Conservation (phyloP, 2,113 vertebrate genomes). For the Morone saxatilis region DNA sequence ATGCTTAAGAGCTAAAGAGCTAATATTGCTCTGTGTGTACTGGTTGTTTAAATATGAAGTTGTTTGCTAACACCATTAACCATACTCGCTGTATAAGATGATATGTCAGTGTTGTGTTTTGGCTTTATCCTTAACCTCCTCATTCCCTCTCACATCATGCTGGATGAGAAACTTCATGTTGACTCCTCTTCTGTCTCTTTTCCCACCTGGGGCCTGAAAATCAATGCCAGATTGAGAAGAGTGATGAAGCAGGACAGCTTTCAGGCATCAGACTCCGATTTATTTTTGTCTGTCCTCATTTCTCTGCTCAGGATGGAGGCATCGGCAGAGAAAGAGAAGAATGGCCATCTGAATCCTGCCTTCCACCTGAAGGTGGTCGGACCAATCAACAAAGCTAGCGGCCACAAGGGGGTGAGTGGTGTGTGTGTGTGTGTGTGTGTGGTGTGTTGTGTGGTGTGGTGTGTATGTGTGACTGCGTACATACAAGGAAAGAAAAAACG, state of each 20-base stretch:
- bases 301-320: slow-evolving; percentile 68
- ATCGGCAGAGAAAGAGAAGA: slow-evolving; percentile 77
- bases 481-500: neutral
- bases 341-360: slow-evolving; percentile 83
- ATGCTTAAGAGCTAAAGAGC: too few relatives aligned
- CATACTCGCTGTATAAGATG: too few relatives aligned
- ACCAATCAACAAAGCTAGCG: slow-evolving; percentile 75
- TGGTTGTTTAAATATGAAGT: neutral
- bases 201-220: slow-evolving; percentile 18
- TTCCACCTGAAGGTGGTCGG: slow-evolving; percentile 86
- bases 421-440: neutral
- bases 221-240: slow-evolving; percentile 23
- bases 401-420: slow-evolving; percentile 80
- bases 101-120: neutral
- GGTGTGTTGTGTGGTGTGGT: slow-evolving; percentile 7
- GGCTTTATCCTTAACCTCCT: neutral
- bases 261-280: neutral
- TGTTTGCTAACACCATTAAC: neutral
- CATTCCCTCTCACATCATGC: slow-evolving; percentile 31
- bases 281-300: slow-evolving; percentile 41
- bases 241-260: slow-evolving; percentile 19
- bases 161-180: slow-evolving; percentile 8
- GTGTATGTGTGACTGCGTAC: slow-evolving; percentile 15
- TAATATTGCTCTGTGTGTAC: neutral
- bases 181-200: slow-evolving; percentile 6